Conservation (phyloP, 2,888 invertebrate species). For the Zaprionus lineosus region DNA sequence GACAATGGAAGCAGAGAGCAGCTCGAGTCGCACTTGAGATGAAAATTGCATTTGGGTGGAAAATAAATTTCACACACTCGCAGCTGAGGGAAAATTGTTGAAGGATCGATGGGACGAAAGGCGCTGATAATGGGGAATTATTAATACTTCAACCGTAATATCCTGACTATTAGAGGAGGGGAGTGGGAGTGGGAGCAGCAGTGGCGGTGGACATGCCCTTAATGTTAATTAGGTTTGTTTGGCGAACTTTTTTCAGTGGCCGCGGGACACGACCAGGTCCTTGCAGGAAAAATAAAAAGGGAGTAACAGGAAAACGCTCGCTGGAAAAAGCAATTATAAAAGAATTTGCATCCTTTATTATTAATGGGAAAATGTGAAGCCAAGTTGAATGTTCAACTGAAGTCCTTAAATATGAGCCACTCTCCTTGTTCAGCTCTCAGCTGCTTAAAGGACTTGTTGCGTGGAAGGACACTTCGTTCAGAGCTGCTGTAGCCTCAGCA, state of each 20-base stretch:
- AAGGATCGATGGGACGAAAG: constrained; percentile 1
- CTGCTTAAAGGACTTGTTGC: too few relatives aligned
- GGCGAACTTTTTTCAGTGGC: constrained; percentile 25
- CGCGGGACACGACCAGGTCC: constrained; percentile 19
- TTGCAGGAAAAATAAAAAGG: too few relatives aligned
- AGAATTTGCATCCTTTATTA: constrained; percentile 33
- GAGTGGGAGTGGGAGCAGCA: not conserved
- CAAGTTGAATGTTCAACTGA: not conserved
- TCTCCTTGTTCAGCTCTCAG: too few relatives aligned
- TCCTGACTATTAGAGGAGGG: constrained; percentile 20
- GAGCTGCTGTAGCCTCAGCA: too few relatives aligned
- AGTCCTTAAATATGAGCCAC: too few relatives aligned
- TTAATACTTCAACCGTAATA: constrained; percentile 29
- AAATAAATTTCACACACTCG: constrained; percentile 52
- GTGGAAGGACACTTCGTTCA: too few relatives aligned
- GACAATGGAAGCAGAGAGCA: constrained; percentile 22
- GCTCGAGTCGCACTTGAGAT: constrained; percentile 39
- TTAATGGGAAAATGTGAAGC: constrained; percentile 8
- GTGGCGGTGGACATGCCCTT: constrained; percentile 8
- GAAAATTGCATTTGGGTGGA: constrained; percentile 53
- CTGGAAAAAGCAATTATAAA: constrained; percentile 48
- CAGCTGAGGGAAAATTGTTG: constrained; percentile 6
- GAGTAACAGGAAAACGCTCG: not conserved
- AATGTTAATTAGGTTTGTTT: constrained; percentile 45
- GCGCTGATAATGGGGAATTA: constrained; percentile 11